These are phyloP conservation scores for Cyclura pinguis DNA, from an alignment of 2,797 vertebrate genomes.

Conservation along the genomic window DNA sequence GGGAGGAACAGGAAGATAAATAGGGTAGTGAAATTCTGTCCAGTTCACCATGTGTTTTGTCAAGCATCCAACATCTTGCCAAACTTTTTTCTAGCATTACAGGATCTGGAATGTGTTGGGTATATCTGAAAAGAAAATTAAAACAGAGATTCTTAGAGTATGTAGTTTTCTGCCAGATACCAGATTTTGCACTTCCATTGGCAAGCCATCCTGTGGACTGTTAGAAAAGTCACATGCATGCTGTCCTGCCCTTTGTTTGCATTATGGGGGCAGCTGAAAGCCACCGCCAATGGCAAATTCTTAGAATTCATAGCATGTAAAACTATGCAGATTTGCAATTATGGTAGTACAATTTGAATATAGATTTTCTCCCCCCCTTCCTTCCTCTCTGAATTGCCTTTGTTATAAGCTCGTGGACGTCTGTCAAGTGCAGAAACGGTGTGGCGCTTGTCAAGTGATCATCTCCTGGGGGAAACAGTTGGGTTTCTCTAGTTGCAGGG, in stretches of 20 bases:
- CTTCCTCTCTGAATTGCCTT: slow-evolving; percentile 52
- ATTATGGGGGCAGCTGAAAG: slow-evolving; percentile 28
- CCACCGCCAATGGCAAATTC: slow-evolving; percentile 38
- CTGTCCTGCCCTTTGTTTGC: slow-evolving; percentile 18
- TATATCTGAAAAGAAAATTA: background rate
- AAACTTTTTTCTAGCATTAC: background rate
- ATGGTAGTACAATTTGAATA: slow-evolving; percentile 42
- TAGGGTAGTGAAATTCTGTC: background rate
- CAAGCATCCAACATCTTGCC: background rate
- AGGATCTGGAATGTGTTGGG: background rate
- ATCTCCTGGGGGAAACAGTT: slow-evolving; percentile 70
- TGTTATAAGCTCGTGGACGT: slow-evolving; percentile 54
- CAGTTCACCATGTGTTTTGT: background rate
- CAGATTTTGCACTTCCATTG: slow-evolving; percentile 22
- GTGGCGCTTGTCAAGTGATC: slow-evolving; percentile 72
- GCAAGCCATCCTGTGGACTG: background rate
- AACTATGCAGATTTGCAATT: slow-evolving; percentile 53
- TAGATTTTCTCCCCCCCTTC: slow-evolving; percentile 3
- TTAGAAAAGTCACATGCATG: slow-evolving; percentile 4
- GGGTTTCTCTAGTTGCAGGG: slow-evolving; percentile 67
- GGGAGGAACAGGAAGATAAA: background rate
- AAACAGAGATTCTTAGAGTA: slow-evolving; percentile 3
- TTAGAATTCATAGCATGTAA: slow-evolving; percentile 43
- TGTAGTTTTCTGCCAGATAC: background rate
- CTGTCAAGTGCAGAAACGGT: slow-evolving; percentile 60